phyloP scores from a whole-genome alignment of 2,888 invertebrate species.

The Trisateles emortualis region DNA sequence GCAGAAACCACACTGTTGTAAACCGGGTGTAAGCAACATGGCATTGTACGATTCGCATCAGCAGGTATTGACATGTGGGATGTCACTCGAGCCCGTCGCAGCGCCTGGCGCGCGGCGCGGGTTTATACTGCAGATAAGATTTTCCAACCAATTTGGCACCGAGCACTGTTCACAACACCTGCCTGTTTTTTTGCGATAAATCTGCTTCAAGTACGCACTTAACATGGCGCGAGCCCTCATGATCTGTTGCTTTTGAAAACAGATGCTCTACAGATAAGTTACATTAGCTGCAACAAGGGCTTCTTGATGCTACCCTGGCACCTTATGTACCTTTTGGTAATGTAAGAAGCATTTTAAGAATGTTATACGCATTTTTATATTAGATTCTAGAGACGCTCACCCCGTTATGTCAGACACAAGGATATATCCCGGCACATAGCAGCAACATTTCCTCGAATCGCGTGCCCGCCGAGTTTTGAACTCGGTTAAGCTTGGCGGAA shows the following conservation, averaged over 20 bases:
- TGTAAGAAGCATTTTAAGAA: slow-evolving; percentile 50
- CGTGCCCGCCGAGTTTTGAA: slow-evolving; percentile 79
- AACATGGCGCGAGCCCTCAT: slow-evolving; percentile 65
- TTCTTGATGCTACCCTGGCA: slow-evolving; percentile 41
- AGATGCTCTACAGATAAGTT: slow-evolving; percentile 70
- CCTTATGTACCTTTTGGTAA: slow-evolving; percentile 58
- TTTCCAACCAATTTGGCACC: slow-evolving; percentile 69
- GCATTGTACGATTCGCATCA: slow-evolving; percentile 45
- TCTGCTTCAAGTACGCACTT: slow-evolving; percentile 65
- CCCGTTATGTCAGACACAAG: slow-evolving; percentile 66
- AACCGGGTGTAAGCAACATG: slow-evolving; percentile 24
- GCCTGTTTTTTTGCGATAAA: slow-evolving; percentile 65
- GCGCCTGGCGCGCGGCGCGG: slow-evolving; percentile 23
- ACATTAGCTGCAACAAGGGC: slow-evolving; percentile 59
- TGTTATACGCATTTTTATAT: slow-evolving; percentile 64
- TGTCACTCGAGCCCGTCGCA: slow-evolving; percentile 59
- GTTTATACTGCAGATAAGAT: slow-evolving; percentile 51
- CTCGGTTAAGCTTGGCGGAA: slow-evolving; percentile 80
- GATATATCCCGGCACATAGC: slow-evolving; percentile 66
- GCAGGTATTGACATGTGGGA: slow-evolving; percentile 69
- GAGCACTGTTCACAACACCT: slow-evolving; percentile 63
- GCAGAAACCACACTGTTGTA: slow-evolving; percentile 31
- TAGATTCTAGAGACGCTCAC: slow-evolving; percentile 55
- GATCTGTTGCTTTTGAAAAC: slow-evolving; percentile 57
- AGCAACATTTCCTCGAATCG: slow-evolving; percentile 69